These are phyloP conservation scores for Laterallus jamaicensis DNA, from an alignment of 2,113 vertebrate genomes.

Conservation along the genomic window DNA sequence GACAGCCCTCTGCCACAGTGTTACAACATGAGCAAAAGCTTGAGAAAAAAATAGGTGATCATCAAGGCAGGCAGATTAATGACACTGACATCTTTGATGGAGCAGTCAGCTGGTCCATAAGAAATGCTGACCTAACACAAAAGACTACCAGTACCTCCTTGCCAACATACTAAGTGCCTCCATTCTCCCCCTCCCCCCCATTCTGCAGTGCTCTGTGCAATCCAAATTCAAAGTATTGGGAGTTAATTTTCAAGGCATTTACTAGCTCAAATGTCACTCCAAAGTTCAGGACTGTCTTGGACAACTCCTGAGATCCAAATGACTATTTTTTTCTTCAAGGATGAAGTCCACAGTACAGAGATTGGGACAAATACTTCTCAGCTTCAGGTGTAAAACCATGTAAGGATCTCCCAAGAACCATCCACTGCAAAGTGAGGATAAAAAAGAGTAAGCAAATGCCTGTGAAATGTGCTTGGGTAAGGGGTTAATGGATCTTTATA, in stretches of 20 bases:
- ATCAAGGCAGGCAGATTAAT: neutral
- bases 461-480: neutral
- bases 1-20: neutral
- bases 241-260: neutral
- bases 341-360: neutral
- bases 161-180: neutral
- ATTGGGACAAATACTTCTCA: neutral
- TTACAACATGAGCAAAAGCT: neutral
- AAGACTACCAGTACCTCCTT: neutral
- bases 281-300: neutral
- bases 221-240: neutral
- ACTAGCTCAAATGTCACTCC: neutral
- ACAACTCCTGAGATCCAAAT: neutral
- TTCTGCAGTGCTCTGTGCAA: neutral
- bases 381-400: neutral
- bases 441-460: neutral
- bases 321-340: neutral
- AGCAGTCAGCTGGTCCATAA: neutral
- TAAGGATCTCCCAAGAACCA: neutral
- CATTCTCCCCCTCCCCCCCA: too few species aligned
- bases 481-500: neutral
- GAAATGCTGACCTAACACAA: neutral
- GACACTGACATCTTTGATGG: neutral
- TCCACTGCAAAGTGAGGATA: neutral
- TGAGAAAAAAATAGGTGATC: neutral